These are phyloP conservation scores for Xylocampa areola DNA, from an alignment of 2,888 invertebrate genomes.

Conservation along the genomic window DNA sequence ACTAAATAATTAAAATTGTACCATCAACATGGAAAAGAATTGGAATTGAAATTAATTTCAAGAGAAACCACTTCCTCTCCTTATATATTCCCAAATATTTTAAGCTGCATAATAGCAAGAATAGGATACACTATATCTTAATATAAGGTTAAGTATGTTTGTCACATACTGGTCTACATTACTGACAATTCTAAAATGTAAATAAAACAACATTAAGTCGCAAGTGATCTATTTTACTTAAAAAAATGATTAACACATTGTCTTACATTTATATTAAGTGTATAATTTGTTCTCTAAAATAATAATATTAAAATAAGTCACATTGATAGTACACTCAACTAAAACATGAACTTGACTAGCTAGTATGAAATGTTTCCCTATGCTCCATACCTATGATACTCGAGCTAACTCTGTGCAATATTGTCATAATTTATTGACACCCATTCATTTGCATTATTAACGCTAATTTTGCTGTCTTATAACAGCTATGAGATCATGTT, in stretches of 20 bases:
- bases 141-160: not conserved
- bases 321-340: conserved; percentile 60
- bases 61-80: too few species aligned
- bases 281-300: conserved; percentile 66
- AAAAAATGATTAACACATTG: conserved; percentile 75
- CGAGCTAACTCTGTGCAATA: conserved; percentile 45
- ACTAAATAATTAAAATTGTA: too few species aligned
- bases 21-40: too few species aligned
- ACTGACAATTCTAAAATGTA: not conserved
- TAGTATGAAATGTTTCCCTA: conserved; percentile 57
- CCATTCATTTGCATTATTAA: conserved; percentile 18
- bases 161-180: not conserved
- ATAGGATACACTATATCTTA: too few species aligned
- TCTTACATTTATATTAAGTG: conserved; percentile 65
- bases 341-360: conserved; percentile 76
- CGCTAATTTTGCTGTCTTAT: not conserved
- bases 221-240: conserved; percentile 77
- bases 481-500: conserved; percentile 33
- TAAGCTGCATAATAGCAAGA: too few species aligned
- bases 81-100: too few species aligned
- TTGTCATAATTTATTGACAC: conserved; percentile 46
- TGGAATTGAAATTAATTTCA: too few species aligned
- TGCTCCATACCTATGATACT: conserved; percentile 43
- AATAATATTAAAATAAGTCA: conserved; percentile 62
- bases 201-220: conserved; percentile 61